These are phyloP conservation scores for Folsomia manolachei DNA, from an alignment of 2,888 invertebrate genomes.

Conservation along the genomic window DNA sequence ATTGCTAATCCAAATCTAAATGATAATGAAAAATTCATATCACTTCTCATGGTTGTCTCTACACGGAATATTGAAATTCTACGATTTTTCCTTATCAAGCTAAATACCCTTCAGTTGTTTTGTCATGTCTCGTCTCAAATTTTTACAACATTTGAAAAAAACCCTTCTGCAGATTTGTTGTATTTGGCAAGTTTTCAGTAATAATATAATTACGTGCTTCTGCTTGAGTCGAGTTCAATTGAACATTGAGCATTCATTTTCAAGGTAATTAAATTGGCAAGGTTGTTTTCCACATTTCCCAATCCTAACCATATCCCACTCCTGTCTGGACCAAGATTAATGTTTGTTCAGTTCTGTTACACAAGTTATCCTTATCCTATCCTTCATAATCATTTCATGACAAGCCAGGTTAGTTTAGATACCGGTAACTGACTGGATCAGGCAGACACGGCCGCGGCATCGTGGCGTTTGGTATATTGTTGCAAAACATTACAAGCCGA, in stretches of 20 bases:
- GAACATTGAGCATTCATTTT: constrained; percentile 2
- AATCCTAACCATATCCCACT: neutral
- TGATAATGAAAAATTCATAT: too few relatives aligned
- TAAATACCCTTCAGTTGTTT: too few relatives aligned
- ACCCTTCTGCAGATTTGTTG: too few relatives aligned
- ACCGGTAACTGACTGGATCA: neutral
- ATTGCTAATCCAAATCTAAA: too few relatives aligned
- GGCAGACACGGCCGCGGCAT: neutral
- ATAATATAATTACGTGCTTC: too few relatives aligned
- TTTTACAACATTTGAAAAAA: too few relatives aligned
- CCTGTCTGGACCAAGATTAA: neutral
- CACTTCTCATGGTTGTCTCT: too few relatives aligned
- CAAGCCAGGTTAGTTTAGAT: neutral
- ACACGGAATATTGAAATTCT: too few relatives aligned
- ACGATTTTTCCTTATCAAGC: too few relatives aligned
- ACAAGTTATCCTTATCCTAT: neutral
- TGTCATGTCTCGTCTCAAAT: too few relatives aligned
- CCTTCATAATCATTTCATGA: constrained; percentile 4
- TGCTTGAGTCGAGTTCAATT: too few relatives aligned
- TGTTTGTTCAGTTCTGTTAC: neutral
- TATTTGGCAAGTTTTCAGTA: too few relatives aligned
- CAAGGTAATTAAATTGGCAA: constrained; percentile 5
- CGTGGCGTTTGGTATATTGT: neutral
- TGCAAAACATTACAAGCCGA: neutral
- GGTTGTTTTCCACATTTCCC: constrained; percentile 1